Conservation (phyloP, 2,797 vertebrate genomes). For the Brachyalestes nurse region DNA sequence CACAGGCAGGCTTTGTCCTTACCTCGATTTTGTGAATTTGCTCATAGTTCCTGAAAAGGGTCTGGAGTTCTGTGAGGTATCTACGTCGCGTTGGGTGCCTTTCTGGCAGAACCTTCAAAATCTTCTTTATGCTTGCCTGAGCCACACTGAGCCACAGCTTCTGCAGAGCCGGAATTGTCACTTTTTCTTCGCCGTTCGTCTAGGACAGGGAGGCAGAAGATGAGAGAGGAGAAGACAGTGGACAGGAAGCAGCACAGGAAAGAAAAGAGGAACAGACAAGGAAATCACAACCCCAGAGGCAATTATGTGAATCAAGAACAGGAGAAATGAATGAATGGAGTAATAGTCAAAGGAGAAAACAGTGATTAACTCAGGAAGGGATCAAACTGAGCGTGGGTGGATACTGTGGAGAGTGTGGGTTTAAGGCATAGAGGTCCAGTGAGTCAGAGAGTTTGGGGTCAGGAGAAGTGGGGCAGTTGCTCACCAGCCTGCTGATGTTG, state of each 20-base stretch:
- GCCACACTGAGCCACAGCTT: slow-evolving; percentile 76
- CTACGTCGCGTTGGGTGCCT: slow-evolving; percentile 75
- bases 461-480: slow-evolving; percentile 4
- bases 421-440: slow-evolving; percentile 26
- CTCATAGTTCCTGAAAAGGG: slow-evolving; percentile 66
- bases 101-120: slow-evolving; percentile 70
- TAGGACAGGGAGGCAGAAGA: slow-evolving; percentile 3
- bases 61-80: slow-evolving; percentile 70
- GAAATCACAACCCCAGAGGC: not conserved
- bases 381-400: slow-evolving; percentile 5
- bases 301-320: not conserved
- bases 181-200: slow-evolving; percentile 60
- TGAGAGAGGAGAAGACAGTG: not conserved
- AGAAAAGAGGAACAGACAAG: not conserved
- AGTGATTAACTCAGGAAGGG: slow-evolving; percentile 3
- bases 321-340: not conserved
- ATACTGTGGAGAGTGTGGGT: slow-evolving; percentile 26
- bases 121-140: slow-evolving; percentile 76
- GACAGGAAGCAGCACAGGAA: not conserved
- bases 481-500: slow-evolving; percentile 79
- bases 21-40: slow-evolving; percentile 56
- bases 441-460: slow-evolving; percentile 36
- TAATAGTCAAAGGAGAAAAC: not conserved
- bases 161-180: slow-evolving; percentile 69
- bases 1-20: slow-evolving; percentile 40